Conservation (phyloP, 2,113 vertebrate genomes). For the Ictalurus punctatus region DNA sequence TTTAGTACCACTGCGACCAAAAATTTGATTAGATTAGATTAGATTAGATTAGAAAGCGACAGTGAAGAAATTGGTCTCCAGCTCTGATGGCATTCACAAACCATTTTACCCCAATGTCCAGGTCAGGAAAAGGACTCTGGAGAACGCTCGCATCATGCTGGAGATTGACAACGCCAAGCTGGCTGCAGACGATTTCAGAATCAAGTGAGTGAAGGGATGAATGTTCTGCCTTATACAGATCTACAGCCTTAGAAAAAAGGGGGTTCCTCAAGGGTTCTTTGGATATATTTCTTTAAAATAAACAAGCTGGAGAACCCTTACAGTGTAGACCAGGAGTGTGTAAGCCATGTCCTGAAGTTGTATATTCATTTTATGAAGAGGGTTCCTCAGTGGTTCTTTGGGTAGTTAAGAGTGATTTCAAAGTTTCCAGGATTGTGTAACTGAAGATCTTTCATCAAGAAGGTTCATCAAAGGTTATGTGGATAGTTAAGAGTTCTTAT, state of each 20-base stretch:
- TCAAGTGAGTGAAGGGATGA: slow-evolving; percentile 71
- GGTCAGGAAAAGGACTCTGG: slow-evolving; percentile 77
- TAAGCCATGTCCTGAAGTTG: background rate
- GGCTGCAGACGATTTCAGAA: slow-evolving; percentile 81
- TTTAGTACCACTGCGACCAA: background rate
- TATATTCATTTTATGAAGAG: background rate
- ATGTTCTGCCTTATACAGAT: background rate
- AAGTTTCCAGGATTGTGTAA: too few relatives aligned
- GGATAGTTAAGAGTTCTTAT: background rate
- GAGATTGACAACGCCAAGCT: slow-evolving; percentile 82
- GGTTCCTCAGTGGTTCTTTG: background rate
- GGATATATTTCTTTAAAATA: background rate
- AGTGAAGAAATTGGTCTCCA: background rate
- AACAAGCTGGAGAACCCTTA: background rate
- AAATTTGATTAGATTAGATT: background rate
- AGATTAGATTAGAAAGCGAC: background rate
- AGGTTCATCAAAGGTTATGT: background rate
- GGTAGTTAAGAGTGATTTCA: background rate
- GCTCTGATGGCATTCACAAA: background rate
- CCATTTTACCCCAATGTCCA: slow-evolving; percentile 44
- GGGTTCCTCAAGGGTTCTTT: background rate
- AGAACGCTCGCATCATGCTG: slow-evolving; percentile 78
- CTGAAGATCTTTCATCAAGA: background rate
- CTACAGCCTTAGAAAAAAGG: background rate
- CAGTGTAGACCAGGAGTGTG: background rate